phyloP scores from a whole-genome alignment of 2,888 invertebrate species.

The Timema cristinae region DNA sequence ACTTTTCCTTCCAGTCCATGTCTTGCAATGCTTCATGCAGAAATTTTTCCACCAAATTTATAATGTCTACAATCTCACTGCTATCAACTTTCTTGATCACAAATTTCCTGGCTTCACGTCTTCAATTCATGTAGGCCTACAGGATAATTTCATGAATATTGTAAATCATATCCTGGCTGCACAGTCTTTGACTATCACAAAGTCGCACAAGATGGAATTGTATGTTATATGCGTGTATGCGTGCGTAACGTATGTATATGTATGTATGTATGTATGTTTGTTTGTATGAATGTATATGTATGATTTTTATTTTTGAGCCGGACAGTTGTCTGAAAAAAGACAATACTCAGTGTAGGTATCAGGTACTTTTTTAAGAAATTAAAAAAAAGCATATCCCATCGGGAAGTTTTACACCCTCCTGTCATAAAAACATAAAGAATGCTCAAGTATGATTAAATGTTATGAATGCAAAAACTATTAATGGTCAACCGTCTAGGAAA shows the following conservation, averaged over 20 bases:
- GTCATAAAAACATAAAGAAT: too few species aligned
- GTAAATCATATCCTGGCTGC: too few species aligned
- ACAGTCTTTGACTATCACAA: neutral
- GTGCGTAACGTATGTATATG: too few species aligned
- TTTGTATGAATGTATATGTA: neutral
- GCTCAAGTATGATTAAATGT: too few species aligned
- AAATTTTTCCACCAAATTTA: neutral
- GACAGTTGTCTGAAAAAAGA: constrained; percentile 5
- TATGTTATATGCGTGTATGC: too few species aligned
- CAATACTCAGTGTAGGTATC: neutral
- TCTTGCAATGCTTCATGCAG: neutral
- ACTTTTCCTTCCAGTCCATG: neutral
- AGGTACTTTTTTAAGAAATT: neutral
- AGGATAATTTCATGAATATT: too few species aligned
- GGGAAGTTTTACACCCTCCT: too few species aligned
- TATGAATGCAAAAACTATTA: too few species aligned
- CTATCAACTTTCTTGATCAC: neutral
- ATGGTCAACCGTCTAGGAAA: too few species aligned
- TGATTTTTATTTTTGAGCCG: constrained; percentile 3
- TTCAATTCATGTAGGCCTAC: neutral
- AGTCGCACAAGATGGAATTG: neutral
- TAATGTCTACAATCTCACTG: neutral
- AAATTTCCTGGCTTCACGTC: neutral
- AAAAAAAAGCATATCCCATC: neutral
- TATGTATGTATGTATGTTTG: too few species aligned